phyloP scores from a whole-genome alignment of 2,888 invertebrate genomes.

The Eucriotettix oculatus region DNA sequence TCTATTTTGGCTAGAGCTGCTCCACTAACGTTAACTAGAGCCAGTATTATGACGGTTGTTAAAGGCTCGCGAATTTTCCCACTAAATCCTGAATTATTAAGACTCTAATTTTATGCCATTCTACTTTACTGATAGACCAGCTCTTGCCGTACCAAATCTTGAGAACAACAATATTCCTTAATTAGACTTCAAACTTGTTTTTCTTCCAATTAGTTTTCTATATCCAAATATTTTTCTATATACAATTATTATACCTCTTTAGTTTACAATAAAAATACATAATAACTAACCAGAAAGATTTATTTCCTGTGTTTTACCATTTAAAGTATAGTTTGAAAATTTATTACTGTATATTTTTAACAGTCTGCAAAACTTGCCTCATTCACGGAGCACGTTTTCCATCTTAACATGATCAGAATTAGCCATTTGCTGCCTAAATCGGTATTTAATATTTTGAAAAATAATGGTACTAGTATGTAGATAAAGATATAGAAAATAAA shows the following conservation, averaged over 20 bases:
- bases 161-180: too few relatives aligned
- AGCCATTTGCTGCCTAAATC: not conserved
- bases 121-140: slow-evolving; percentile 1
- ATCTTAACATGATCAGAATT: not conserved
- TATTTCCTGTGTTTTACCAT: too few relatives aligned
- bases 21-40: not conserved
- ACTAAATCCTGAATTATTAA: not conserved
- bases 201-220: too few relatives aligned
- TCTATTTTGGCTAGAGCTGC: not conserved
- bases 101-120: not conserved
- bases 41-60: not conserved
- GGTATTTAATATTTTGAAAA: not conserved
- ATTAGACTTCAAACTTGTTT: too few relatives aligned
- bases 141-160: not conserved
- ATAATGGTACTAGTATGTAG: too few relatives aligned
- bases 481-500: not conserved
- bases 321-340: too few relatives aligned
- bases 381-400: not conserved
- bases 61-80: slow-evolving; percentile 1
- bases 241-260: too few relatives aligned
- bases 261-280: too few relatives aligned
- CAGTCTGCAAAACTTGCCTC: slow-evolving; percentile 1
- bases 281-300: too few relatives aligned
- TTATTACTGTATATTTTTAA: not conserved
- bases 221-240: too few relatives aligned